Base-by-base conservation (phyloP, 2,113 vertebrate species). In the Arizona elegans region DNA sequence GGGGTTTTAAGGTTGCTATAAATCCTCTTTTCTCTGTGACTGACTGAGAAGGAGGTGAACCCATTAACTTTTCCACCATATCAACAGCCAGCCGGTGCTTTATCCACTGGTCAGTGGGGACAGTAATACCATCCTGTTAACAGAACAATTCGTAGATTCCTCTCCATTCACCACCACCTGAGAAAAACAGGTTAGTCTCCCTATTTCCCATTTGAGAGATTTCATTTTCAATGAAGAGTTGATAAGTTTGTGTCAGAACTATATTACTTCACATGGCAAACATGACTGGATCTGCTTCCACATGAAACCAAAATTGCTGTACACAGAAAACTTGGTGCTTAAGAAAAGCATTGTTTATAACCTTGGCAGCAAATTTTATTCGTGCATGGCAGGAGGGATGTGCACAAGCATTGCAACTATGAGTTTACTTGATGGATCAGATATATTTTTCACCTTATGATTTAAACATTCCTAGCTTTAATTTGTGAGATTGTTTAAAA, bases 31-130 rank as follows among this genome's bases (percentile, higher is more conserved):
- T 96, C 95, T 87, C 96, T 53, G 93, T 94, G 97, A 96, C 96
- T 53, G 92, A 93, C 96, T 93, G 88, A 47, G 94, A 95, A 96
- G 95, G 95, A 97, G 96, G 94, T 8, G 91, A 97, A 95, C 95
- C 97, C 97, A 97, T 98, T 97, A 97, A 97, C 97, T 97, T 98
- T 96, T 92, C 95, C 55, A 50, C 92, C 56, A 95, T 94, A 81
- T 93, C 90, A 92, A 96, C 94, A 95, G 93, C 96, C 94, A 43
- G n/a, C 96, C 94, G 33, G 29, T 3, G 10, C 0, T 2, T 91
- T 85, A 95, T 0, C 2, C 92, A 7, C 1, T 91, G 95, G 95
- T 91, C 95, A 95, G 53, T 55, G 24, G 0, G 75, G 90, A 26
- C 87, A 52, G 92, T 91, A 90, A 75, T 58, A 85, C 85, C 86